These are phyloP conservation scores for Coendou prehensilis DNA, from an alignment of 2,797 vertebrate genomes.

Conservation along the genomic window DNA sequence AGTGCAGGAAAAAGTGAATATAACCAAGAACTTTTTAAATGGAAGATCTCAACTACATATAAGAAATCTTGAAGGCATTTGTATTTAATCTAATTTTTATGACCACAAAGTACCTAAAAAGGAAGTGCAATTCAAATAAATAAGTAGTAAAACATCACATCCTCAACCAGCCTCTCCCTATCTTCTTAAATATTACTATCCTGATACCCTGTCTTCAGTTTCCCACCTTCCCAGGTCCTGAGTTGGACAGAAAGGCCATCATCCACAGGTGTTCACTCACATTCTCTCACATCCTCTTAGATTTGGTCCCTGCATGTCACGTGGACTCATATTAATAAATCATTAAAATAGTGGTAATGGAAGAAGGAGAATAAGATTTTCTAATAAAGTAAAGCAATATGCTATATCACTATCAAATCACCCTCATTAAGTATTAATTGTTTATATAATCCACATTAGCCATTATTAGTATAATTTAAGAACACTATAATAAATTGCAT, in stretches of 20 bases:
- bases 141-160: background rate
- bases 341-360: background rate
- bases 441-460: background rate
- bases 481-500: background rate
- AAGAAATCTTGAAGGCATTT: background rate
- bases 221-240: background rate
- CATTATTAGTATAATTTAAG: conserved; percentile 5
- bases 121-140: background rate
- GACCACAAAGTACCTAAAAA: background rate
- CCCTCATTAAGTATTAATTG: background rate
- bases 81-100: background rate
- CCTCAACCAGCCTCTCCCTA: background rate
- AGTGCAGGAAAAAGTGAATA: background rate
- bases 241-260: background rate
- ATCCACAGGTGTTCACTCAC: background rate
- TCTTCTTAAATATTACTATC: background rate
- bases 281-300: background rate
- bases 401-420: background rate
- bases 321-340: background rate
- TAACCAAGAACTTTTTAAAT: background rate
- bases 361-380: background rate
- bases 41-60: background rate
- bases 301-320: background rate
- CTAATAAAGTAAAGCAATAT: background rate
- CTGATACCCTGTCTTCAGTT: background rate